These are phyloP conservation scores for Pyrocoelia pectoralis DNA, from an alignment of 2,888 invertebrate species.

Conservation along the genomic window DNA sequence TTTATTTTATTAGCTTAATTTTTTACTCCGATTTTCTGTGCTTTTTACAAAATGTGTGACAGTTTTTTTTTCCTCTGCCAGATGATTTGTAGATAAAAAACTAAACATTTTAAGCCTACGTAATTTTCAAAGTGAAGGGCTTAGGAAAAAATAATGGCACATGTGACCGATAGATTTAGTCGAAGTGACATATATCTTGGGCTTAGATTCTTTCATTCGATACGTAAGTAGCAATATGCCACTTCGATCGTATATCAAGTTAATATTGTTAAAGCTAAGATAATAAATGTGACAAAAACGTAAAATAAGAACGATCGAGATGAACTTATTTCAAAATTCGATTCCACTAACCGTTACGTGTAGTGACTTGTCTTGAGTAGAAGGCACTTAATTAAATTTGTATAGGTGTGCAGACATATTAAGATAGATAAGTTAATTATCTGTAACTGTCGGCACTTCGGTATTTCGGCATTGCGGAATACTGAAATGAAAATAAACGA, in stretches of 20 bases:
- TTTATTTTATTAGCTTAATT: too few relatives aligned
- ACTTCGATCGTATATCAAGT: not conserved
- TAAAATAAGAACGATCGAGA: not conserved
- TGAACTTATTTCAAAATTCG: not conserved
- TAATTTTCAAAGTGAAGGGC: not conserved
- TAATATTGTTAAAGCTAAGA: not conserved
- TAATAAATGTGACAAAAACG: not conserved
- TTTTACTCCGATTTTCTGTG: too few relatives aligned
- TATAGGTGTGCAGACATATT: slow-evolving; percentile 31
- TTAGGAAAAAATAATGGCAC: not conserved
- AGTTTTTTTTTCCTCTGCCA: too few relatives aligned
- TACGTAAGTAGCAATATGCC: not conserved
- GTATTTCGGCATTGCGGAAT: slow-evolving; percentile 35
- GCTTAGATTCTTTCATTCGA: not conserved
- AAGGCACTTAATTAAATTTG: slow-evolving; percentile 27
- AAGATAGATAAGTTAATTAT: slow-evolving; percentile 33
- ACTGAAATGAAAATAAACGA: slow-evolving; percentile 33
- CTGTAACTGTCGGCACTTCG: slow-evolving; percentile 32
- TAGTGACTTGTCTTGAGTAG: not conserved
- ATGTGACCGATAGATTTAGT: not conserved
- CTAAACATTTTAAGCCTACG: not conserved
- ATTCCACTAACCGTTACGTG: not conserved
- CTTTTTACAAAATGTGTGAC: too few relatives aligned
- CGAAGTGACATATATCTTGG: not conserved
- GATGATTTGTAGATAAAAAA: too few relatives aligned